Conservation (phyloP, 2,797 vertebrate species). For the Sebastes kiyomatsui region DNA sequence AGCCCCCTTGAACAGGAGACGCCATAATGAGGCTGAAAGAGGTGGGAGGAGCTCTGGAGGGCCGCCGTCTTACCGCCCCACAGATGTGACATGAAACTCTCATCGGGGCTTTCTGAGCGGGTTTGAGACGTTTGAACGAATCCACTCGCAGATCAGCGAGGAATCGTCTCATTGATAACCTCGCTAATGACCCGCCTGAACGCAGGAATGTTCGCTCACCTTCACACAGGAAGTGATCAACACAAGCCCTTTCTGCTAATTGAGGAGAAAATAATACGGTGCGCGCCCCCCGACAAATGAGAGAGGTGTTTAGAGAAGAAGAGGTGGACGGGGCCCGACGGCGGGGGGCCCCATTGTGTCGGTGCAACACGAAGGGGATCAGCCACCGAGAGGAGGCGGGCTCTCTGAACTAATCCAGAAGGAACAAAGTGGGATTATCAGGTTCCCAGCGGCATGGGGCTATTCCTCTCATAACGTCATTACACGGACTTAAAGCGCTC, state of each 20-base stretch:
- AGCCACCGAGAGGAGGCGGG: conserved; percentile 43
- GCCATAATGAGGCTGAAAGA: conserved; percentile 65
- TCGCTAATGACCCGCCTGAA: conserved; percentile 13
- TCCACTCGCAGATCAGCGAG: neutral
- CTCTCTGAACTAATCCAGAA: conserved; percentile 70
- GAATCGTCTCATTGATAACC: conserved; percentile 18
- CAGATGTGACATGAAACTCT: conserved; percentile 58
- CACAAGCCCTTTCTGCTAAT: conserved; percentile 74
- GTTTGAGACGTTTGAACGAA: neutral
- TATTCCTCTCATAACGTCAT: conserved; percentile 82
- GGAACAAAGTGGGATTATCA: conserved; percentile 82
- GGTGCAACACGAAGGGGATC: conserved; percentile 69
- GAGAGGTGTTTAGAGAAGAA: conserved; percentile 72
- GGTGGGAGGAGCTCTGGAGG: conserved; percentile 47
- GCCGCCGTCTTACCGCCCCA: neutral
- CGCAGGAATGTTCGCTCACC: conserved; percentile 53
- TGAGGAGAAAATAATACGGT: conserved; percentile 73
- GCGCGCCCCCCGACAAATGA: conserved; percentile 62
- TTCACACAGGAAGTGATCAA: conserved; percentile 78
- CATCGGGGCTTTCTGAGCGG: conserved; percentile 26
- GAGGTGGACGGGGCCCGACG: conserved; percentile 66
- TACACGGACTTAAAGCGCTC: conserved; percentile 79
- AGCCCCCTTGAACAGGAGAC: conserved; percentile 47
- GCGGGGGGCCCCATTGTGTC: conserved; percentile 74
- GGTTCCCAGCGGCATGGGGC: conserved; percentile 87